Conservation (phyloP, 2,888 invertebrate genomes). For the Esperia sulphurella region DNA sequence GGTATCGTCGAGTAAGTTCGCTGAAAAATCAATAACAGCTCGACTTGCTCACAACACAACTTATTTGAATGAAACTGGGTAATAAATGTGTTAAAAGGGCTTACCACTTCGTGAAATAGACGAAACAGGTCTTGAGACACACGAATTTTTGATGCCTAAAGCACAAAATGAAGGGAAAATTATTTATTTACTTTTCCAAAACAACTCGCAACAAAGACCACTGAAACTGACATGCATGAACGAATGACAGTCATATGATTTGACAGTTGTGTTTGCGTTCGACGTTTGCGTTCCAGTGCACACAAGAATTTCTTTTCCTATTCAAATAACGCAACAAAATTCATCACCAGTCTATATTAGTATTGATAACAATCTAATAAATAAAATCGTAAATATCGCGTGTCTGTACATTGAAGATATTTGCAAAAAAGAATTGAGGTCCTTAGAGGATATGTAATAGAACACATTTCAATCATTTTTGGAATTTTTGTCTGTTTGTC, state of each 20-base stretch:
- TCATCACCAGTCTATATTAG: too few species aligned
- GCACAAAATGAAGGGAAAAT: slow-evolving; percentile 27
- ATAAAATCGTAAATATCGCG: too few species aligned
- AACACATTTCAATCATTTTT: too few species aligned
- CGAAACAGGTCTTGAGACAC: slow-evolving; percentile 19
- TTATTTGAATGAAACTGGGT: slow-evolving; percentile 19
- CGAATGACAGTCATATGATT: not conserved
- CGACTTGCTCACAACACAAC: slow-evolving; percentile 15
- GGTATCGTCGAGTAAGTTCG: slow-evolving; percentile 7
- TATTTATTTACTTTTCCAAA: slow-evolving; percentile 41
- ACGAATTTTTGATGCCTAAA: slow-evolving; percentile 17
- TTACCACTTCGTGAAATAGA: slow-evolving; percentile 38
- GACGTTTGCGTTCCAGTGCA: too few species aligned
- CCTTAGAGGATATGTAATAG: too few species aligned
- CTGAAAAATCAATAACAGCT: slow-evolving; percentile 47
- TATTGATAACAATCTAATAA: too few species aligned
- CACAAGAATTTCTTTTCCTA: too few species aligned
- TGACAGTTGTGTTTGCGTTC: not conserved
- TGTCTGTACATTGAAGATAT: too few species aligned
- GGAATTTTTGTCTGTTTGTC: too few species aligned
- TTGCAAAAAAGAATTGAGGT: too few species aligned
- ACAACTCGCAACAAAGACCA: slow-evolving; percentile 10
- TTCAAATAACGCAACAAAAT: too few species aligned
- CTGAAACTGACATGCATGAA: too few species aligned
- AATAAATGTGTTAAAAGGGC: slow-evolving; percentile 18